Evolutionary conservation across 2,113 vertebrate genomes (phyloP).

Genomic region (Albula glossodonta): DNA sequence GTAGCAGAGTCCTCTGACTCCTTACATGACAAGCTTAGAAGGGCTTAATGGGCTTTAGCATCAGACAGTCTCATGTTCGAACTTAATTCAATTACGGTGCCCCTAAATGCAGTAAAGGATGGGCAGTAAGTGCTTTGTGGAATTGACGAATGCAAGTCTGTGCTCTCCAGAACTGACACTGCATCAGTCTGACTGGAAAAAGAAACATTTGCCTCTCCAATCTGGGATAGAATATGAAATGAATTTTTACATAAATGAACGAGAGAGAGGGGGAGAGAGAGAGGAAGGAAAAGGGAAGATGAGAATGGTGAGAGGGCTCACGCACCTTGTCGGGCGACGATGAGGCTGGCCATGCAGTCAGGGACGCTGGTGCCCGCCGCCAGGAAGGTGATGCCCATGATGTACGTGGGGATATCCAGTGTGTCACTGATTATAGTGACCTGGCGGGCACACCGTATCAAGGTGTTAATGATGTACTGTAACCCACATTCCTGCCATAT

Average conservation of each 20-base stretch:
- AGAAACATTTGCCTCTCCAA: too few relatives aligned
- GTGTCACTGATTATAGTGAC: conserved; percentile 78
- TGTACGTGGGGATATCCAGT: conserved; percentile 74
- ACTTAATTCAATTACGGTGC: too few relatives aligned
- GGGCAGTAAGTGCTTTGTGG: neutral
- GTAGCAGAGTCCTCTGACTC: neutral
- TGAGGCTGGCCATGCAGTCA: conserved; percentile 79
- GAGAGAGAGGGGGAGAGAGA: neutral
- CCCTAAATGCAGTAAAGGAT: too few relatives aligned
- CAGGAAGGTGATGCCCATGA: conserved; percentile 80
- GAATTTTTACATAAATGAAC: neutral
- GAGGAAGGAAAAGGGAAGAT: neutral
- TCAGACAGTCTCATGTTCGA: too few relatives aligned
- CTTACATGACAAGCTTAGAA: too few relatives aligned
- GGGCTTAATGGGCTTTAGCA: too few relatives aligned
- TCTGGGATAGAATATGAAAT: too few relatives aligned
- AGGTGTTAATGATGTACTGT: neutral
- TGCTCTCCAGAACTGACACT: too few relatives aligned
- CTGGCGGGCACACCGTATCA: conserved; percentile 45
- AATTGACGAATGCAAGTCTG: too few relatives aligned
- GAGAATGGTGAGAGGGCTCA: neutral
- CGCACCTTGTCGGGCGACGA: conserved; percentile 74
- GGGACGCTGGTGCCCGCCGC: conserved; percentile 79
- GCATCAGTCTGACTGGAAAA: too few relatives aligned
- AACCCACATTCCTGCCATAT: neutral